Percentiles rank a stretch among this genome's conserved stretches.
phyloP scores from a whole-genome alignment of 2,113 vertebrate genomes.

The Tyrannus savana region DNA sequence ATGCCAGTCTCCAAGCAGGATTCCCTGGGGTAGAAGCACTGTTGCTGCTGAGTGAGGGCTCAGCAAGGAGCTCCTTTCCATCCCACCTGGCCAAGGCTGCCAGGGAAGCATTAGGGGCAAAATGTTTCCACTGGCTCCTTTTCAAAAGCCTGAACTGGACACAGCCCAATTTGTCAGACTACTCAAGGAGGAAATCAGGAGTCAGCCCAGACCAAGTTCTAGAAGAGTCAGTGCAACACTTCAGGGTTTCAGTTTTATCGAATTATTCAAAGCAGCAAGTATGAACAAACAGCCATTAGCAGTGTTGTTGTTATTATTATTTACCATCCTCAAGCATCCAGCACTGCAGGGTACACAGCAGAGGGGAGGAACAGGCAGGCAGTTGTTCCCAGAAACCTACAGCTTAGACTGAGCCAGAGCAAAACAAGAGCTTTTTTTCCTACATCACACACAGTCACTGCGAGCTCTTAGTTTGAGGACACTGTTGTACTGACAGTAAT shows the following conservation, averaged over 20 bases:
- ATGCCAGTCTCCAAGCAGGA: neutral
- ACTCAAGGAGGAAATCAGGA: neutral
- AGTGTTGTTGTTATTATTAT: neutral
- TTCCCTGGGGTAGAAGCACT: neutral
- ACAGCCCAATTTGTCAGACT: neutral
- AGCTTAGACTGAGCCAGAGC: neutral
- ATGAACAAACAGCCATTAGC: neutral
- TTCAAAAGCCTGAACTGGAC: neutral
- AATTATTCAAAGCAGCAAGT: neutral
- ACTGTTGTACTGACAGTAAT: neutral
- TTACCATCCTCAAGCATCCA: neutral
- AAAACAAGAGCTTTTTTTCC: neutral
- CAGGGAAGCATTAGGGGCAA: neutral
- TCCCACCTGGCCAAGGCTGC: neutral
- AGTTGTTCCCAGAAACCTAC: neutral
- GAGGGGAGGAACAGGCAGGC: neutral
- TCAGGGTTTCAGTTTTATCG: neutral
- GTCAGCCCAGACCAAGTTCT: neutral
- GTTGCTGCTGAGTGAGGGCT: neutral
- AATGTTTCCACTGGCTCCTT: conserved; percentile 14
- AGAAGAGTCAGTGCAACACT: neutral
- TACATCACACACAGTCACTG: neutral
- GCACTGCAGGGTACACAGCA: neutral
- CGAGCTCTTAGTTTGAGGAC: neutral
- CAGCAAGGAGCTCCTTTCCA: neutral